A percentile compares a stretch with the other conserved stretches of the same genome.
Evolutionary conservation across 2,113 vertebrate genomes (phyloP).

Genomic region (Dolichallabes microphthalmus): DNA sequence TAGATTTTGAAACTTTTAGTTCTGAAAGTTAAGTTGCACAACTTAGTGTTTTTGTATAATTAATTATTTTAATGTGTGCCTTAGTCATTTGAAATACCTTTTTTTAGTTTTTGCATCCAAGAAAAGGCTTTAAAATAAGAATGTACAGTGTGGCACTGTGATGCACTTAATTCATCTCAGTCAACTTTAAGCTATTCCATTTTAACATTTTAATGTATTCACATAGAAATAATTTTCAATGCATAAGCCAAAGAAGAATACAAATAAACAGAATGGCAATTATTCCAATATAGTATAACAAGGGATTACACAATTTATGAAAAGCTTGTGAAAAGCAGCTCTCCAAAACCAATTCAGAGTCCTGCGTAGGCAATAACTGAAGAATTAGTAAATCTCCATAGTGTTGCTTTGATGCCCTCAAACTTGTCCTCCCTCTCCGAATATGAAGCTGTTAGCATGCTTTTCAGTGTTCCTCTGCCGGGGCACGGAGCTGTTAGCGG

Average conservation of each 20-base stretch:
- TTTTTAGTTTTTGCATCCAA: too few species aligned
- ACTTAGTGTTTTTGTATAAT: too few species aligned
- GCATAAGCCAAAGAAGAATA: not conserved
- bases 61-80: too few species aligned
- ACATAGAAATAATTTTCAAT: not conserved
- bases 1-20: too few species aligned
- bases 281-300: not conserved
- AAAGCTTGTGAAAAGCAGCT: not conserved
- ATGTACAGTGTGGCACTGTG: too few species aligned
- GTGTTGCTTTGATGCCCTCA: not conserved
- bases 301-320: not conserved
- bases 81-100: too few species aligned
- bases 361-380: not conserved
- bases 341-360: not conserved
- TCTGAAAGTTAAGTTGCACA: too few species aligned
- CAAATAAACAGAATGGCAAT: not conserved
- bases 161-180: too few species aligned
- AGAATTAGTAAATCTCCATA: not conserved
- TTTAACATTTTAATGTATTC: not conserved
- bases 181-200: too few species aligned
- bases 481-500: constrained; percentile 68
- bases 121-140: too few species aligned
- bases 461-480: constrained; percentile 61
- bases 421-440: not conserved
- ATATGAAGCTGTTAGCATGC: constrained; percentile 61